A percentile compares a stretch with the other conserved stretches of the same genome.
phyloP scores from a whole-genome alignment of 2,113 vertebrate species.

The Oreochromis spilurus region DNA sequence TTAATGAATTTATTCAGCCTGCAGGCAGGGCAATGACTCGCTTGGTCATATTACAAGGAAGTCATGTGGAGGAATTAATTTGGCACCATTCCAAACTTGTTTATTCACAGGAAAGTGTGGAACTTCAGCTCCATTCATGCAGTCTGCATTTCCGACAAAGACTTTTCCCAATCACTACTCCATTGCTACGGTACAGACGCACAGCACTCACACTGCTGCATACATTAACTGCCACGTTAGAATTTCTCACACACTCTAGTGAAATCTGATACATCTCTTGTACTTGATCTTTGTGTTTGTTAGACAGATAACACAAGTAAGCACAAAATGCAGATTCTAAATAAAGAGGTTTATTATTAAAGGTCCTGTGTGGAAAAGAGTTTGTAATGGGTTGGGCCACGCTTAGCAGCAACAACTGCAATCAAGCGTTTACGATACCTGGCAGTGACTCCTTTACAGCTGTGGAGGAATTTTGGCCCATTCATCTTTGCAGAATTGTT shows the following conservation, averaged over 20 bases:
- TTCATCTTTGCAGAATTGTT: neutral
- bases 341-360: neutral
- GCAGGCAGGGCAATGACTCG: neutral
- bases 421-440: neutral
- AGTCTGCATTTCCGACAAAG: conserved; percentile 74
- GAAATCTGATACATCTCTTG: neutral
- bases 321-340: neutral
- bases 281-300: neutral
- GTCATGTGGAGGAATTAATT: neutral
- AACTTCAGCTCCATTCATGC: conserved; percentile 68
- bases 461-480: neutral
- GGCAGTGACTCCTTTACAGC: neutral
- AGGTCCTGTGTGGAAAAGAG: neutral
- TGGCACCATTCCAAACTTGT: neutral
- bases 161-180: conserved; percentile 79
- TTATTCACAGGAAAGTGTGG: conserved; percentile 58
- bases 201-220: neutral
- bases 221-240: neutral
- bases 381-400: neutral
- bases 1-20: neutral
- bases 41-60: neutral
- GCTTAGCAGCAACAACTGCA: neutral
- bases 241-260: neutral
- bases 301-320: fast-evolving
- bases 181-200: conserved; percentile 67